Conservation (phyloP, 92 coral and sea anemone species). For the Diadumene lineata region DNA sequence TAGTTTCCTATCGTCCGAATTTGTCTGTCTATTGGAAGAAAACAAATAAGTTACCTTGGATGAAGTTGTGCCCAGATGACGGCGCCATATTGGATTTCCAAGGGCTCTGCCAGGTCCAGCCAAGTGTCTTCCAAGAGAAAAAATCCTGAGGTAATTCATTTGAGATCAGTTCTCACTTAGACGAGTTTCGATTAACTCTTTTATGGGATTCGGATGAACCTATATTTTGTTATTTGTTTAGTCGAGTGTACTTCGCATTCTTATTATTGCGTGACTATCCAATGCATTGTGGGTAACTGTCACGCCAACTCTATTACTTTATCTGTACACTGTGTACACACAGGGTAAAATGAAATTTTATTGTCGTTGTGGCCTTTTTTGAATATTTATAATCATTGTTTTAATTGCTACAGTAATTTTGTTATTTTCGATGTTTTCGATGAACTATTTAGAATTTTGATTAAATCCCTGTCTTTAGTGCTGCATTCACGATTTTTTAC, state of each 20-base stretch:
- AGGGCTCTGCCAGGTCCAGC: neutral
- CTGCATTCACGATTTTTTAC: too few relatives aligned
- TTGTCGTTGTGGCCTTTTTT: too few relatives aligned
- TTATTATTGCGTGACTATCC: slow-evolving; percentile 4
- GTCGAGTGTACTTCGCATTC: neutral
- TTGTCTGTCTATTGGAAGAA: neutral
- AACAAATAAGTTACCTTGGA: slow-evolving; percentile 9
- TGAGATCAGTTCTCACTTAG: neutral
- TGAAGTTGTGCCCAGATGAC: slow-evolving; percentile 24
- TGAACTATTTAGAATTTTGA: too few relatives aligned
- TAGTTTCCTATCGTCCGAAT: neutral
- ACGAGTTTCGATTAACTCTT: neutral
- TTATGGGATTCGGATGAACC: neutral
- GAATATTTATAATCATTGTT: too few relatives aligned
- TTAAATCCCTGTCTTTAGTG: too few relatives aligned
- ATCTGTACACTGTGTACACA: too few relatives aligned
- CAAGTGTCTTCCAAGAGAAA: slow-evolving; percentile 11
- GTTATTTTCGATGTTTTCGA: too few relatives aligned
- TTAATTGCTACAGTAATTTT: too few relatives aligned
- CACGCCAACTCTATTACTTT: neutral
- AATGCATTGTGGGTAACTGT: slow-evolving; percentile 9
- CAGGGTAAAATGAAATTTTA: too few relatives aligned
- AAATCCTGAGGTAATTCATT: neutral
- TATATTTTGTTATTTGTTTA: neutral
- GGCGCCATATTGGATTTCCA: slow-evolving; percentile 32